phyloP scores from a whole-genome alignment of 2,888 invertebrate species.

The Drosophila cyrtoloma region DNA sequence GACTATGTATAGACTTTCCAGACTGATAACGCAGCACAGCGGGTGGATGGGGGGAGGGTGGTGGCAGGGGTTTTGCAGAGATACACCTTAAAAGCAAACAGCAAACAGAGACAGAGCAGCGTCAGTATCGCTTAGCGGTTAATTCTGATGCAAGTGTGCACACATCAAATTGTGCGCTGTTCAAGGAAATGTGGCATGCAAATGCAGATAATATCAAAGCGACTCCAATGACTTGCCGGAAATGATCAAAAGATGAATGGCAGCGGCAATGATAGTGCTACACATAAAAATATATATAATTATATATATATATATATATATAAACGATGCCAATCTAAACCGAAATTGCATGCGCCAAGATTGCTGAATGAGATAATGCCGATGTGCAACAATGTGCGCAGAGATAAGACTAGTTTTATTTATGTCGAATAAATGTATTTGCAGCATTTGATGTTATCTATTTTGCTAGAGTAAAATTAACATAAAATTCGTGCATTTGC shows the following conservation, averaged over 20 bases:
- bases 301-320: not conserved
- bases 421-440: not conserved
- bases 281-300: not conserved
- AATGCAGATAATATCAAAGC: constrained; percentile 14
- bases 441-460: not conserved
- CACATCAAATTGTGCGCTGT: constrained; percentile 19
- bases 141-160: constrained; percentile 46
- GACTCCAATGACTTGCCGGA: constrained; percentile 37
- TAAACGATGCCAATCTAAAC: constrained; percentile 17
- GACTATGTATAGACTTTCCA: constrained; percentile 5
- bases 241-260: constrained; percentile 38
- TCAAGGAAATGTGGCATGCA: constrained; percentile 13
- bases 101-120: constrained; percentile 34
- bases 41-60: constrained; percentile 39
- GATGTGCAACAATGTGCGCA: not conserved
- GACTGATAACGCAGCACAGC: constrained; percentile 64
- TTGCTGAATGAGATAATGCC: not conserved
- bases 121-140: constrained; percentile 38
- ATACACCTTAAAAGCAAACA: constrained; percentile 56
- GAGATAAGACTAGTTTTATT: constrained; percentile 7
- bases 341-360: constrained; percentile 20
- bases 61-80: constrained; percentile 6
- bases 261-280: constrained; percentile 15
- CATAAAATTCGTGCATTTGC: constrained; percentile 15
- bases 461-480: not conserved